Conservation (phyloP, 53 echinoderm and acorn worm genomes). For the Holothuria leucospilota region DNA sequence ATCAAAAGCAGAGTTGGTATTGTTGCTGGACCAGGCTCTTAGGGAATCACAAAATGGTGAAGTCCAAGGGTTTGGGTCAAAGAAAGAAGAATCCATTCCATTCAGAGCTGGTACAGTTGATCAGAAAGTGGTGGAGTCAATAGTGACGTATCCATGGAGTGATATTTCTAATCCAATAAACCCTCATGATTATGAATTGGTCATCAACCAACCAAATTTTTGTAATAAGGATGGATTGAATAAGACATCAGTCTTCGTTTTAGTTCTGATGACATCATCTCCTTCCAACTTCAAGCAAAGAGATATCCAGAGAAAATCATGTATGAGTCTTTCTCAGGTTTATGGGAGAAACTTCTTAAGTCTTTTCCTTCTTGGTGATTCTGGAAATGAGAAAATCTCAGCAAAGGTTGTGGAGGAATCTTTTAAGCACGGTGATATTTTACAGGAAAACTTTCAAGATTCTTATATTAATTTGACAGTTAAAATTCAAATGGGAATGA, state of each 20-base stretch:
- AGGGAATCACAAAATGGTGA: no score
- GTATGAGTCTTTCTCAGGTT: not conserved
- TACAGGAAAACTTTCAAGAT: constrained; percentile 67
- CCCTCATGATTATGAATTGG: not conserved
- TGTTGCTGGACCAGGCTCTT: not conserved
- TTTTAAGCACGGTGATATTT: constrained; percentile 54
- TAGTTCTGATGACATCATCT: constrained; percentile 10
- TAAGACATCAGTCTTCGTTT: not conserved
- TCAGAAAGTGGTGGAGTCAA: not conserved
- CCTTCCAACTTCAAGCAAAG: not conserved
- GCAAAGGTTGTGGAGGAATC: constrained; percentile 34
- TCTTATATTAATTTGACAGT: constrained; percentile 69
- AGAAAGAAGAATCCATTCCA: not conserved
- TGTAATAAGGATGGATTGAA: not conserved
- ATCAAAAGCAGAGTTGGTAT: not conserved
- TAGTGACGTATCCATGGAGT: not conserved
- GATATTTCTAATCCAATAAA: constrained; percentile 8
- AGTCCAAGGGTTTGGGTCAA: no score
- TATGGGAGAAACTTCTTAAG: not conserved
- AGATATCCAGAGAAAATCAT: not conserved
- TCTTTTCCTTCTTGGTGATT: constrained; percentile 17
- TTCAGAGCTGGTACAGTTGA: not conserved
- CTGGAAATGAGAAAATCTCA: not conserved
- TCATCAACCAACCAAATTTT: constrained; percentile 24
- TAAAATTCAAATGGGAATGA: constrained; percentile 78